Evolutionary conservation across 2,888 invertebrate genomes (phyloP).

Genomic region (Horisme vitalbata): DNA sequence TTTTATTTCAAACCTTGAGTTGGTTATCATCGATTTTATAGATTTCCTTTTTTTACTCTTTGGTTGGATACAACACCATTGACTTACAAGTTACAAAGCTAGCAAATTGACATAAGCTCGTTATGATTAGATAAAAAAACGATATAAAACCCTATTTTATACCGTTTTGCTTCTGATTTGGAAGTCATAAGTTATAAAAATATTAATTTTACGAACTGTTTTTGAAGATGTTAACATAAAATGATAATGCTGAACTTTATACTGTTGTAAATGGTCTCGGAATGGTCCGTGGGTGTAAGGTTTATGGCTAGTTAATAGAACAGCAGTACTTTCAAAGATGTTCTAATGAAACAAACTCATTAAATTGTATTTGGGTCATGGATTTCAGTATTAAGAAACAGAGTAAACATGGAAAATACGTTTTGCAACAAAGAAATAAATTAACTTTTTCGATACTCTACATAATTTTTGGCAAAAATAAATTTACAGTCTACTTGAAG

Average conservation of each 20-base stretch:
- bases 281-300: constrained; percentile 39
- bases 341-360: constrained; percentile 27
- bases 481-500: too few species aligned
- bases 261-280: constrained; percentile 49
- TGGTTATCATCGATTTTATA: constrained; percentile 15
- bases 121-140: too few species aligned
- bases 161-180: too few species aligned
- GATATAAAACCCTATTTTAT: too few species aligned
- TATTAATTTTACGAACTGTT: neutral
- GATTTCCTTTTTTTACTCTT: constrained; percentile 15
- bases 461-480: too few species aligned
- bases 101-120: too few species aligned
- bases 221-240: constrained; percentile 29
- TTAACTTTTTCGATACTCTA: neutral
- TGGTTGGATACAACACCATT: too few species aligned
- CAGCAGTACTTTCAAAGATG: constrained; percentile 24
- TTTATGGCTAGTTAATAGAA: constrained; percentile 26
- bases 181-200: too few species aligned
- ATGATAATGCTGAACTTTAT: constrained; percentile 46
- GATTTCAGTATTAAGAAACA: constrained; percentile 15
- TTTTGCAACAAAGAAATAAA: constrained; percentile 2
- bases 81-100: too few species aligned
- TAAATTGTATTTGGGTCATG: constrained; percentile 36
- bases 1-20: constrained; percentile 7
- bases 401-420: constrained; percentile 8